Conservation (phyloP, 2,797 vertebrate species). For the Gobio occitaniae region DNA sequence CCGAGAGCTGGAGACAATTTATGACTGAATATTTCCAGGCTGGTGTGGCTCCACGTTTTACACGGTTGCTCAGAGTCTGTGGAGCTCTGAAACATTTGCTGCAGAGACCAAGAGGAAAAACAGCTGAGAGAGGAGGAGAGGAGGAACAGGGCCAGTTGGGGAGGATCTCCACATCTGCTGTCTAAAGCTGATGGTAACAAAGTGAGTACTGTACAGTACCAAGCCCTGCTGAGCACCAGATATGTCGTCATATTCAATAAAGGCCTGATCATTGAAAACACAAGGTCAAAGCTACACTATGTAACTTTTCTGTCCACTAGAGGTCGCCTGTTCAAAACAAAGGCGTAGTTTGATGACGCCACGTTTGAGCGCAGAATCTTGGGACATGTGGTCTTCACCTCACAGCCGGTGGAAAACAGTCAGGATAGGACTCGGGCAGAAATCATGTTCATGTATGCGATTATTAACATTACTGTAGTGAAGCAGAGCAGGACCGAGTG, state of each 20-base stretch:
- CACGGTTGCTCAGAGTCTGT: no score
- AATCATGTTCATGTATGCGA: no score
- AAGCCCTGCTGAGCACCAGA: conserved; percentile 23
- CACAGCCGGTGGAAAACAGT: no score
- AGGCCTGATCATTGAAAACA: conserved; percentile 22
- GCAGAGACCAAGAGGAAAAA: background rate
- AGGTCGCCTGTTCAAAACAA: no score
- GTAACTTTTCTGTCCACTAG: no score
- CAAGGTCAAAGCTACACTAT: background rate
- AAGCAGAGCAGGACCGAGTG: no score
- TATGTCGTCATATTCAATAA: conserved; percentile 4
- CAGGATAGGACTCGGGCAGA: no score
- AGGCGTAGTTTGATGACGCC: no score
- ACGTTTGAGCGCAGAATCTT: no score
- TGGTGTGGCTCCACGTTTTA: conserved; percentile 19
- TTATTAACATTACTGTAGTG: no score
- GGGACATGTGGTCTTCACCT: no score
- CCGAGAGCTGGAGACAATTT: conserved; percentile 10
- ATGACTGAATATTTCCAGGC: conserved; percentile 38
- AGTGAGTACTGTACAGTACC: conserved; percentile 35
- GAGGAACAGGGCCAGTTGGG: conserved; percentile 41
- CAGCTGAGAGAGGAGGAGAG: conserved; percentile 12
- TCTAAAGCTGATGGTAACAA: conserved; percentile 43
- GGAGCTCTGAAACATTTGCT: no score
- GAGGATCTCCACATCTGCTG: conserved; percentile 54